A percentile compares a stretch with the other conserved stretches of the same genome.
Conservation (phyloP, 2,113 vertebrate species). For the Circaetus cinerascens region DNA sequence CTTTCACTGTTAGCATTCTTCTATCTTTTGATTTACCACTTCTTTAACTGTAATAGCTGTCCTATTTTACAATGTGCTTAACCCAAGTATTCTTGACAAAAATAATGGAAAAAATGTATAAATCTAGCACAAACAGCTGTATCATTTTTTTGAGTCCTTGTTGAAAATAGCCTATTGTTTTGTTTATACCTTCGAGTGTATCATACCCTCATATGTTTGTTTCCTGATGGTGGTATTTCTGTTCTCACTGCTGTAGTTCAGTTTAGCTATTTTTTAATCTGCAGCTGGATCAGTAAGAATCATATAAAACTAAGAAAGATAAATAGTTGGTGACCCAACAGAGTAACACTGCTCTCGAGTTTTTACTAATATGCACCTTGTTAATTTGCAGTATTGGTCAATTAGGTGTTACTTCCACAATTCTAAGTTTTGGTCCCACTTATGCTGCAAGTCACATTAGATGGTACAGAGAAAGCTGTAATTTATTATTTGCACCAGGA, state of each 20-base stretch:
- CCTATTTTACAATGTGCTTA: background rate
- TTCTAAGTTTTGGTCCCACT: background rate
- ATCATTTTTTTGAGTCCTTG: background rate
- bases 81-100: background rate
- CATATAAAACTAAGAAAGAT: background rate
- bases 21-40: background rate
- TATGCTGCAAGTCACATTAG: background rate
- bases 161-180: background rate
- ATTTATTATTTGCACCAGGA: background rate
- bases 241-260: background rate
- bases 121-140: background rate
- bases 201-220: background rate
- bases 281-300: background rate
- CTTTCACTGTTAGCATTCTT: background rate
- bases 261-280: background rate
- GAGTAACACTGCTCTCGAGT: background rate
- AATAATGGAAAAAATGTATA: background rate
- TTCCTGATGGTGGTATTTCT: background rate
- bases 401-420: background rate
- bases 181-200: background rate
- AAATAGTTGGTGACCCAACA: background rate
- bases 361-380: background rate
- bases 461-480: background rate
- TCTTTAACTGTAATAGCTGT: background rate
- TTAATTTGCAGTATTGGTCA: background rate